These are phyloP conservation scores for Oxyteleia sp. DNA, from an alignment of 2,888 invertebrate genomes.

Conservation along the genomic window DNA sequence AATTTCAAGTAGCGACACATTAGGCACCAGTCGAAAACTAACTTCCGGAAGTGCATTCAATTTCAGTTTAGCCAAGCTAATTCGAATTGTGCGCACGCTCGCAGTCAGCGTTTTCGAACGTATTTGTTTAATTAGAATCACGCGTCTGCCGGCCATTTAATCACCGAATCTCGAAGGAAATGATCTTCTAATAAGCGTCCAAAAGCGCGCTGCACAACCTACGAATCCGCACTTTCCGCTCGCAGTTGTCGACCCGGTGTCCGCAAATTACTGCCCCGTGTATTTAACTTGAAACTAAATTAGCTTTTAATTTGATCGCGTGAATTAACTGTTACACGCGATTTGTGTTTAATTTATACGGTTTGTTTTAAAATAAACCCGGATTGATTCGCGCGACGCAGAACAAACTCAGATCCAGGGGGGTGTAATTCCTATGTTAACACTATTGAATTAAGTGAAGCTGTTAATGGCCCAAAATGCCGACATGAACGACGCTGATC, in stretches of 20 bases:
- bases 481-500: too few species aligned
- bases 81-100: constrained; percentile 28
- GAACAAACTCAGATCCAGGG: constrained; percentile 13
- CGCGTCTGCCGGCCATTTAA: constrained; percentile 29
- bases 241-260: constrained; percentile 4
- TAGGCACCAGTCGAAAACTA: constrained; percentile 40
- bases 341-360: constrained; percentile 30
- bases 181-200: constrained; percentile 50
- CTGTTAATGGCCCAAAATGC: too few species aligned
- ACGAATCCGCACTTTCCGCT: constrained; percentile 23
- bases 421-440: too few species aligned
- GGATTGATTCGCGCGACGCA: not conserved
- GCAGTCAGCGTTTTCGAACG: constrained; percentile 38
- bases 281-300: constrained; percentile 32
- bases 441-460: too few species aligned
- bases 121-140: constrained; percentile 49
- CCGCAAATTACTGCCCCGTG: constrained; percentile 19
- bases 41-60: constrained; percentile 50
- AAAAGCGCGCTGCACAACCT: constrained; percentile 10
- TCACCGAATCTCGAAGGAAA: constrained; percentile 60
- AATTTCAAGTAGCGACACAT: constrained; percentile 44
- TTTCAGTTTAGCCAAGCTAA: constrained; percentile 54
- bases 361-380: not conserved
- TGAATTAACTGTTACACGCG: constrained; percentile 19
- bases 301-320: constrained; percentile 48